Percentiles rank a stretch among this genome's conserved stretches.
Evolutionary conservation across 2,113 vertebrate genomes (phyloP).

Genomic region (Charina bottae): DNA sequence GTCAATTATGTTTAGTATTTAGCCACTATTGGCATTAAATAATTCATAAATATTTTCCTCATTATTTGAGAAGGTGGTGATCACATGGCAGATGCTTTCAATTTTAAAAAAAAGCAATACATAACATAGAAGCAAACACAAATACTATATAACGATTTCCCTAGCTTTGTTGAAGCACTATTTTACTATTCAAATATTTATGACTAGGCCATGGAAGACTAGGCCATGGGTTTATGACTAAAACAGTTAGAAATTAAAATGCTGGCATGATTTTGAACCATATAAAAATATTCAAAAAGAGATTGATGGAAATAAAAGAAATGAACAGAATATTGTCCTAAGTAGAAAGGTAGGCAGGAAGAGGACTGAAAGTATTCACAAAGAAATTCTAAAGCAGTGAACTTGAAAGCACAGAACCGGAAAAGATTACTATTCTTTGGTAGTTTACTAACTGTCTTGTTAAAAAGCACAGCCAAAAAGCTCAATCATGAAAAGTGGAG

Average conservation of each 20-base stretch:
- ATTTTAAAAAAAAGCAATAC: background rate
- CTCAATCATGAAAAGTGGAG: slow-evolving; percentile 72
- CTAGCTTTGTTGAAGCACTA: background rate
- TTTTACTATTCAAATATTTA: background rate
- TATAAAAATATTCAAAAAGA: background rate
- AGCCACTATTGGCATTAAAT: background rate
- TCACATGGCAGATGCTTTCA: slow-evolving; percentile 1
- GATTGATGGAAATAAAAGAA: background rate
- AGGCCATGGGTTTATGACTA: background rate
- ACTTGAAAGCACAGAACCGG: background rate
- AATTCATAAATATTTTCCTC: slow-evolving; percentile 3
- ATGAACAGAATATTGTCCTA: background rate
- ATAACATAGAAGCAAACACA: background rate
- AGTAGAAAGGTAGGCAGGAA: background rate
- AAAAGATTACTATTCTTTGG: slow-evolving; percentile 50
- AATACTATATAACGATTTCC: background rate
- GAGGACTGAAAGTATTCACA: background rate
- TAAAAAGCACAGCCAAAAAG: slow-evolving; percentile 60
- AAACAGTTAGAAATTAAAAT: slow-evolving; percentile 38
- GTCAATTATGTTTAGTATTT: slow-evolving; percentile 30
- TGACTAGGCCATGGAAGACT: background rate
- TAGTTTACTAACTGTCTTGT: slow-evolving; percentile 50
- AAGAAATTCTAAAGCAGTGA: background rate
- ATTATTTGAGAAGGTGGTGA: background rate
- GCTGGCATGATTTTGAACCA: slow-evolving; percentile 40